Evolutionary conservation across 1,140 invertebrate genomes (phyloP).

Genomic region (Drosophila tani): DNA sequence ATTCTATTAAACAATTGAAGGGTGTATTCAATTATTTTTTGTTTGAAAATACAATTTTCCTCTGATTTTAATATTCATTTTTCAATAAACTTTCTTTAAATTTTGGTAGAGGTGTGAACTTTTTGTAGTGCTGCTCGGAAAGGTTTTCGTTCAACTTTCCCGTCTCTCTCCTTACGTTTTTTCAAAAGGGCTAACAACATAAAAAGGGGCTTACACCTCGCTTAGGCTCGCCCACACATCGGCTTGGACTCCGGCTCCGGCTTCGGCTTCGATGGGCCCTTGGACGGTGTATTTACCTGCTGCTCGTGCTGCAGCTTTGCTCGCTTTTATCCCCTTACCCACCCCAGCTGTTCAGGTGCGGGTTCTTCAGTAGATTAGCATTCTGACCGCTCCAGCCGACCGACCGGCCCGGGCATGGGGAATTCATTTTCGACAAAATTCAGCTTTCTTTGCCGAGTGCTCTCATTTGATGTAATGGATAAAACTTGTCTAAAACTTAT

Average conservation of each 20-base stretch:
- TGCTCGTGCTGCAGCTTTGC: constrained; percentile 4
- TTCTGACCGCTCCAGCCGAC: constrained; percentile 30
- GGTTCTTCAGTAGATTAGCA: constrained; percentile 56
- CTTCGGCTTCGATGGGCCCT: constrained; percentile 5
- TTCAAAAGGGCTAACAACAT: constrained; percentile 71
- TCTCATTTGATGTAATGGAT: constrained; percentile 65
- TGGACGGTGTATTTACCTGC: constrained; percentile 59
- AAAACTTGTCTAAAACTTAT: constrained; percentile 68
- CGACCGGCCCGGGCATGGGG: constrained; percentile 7
- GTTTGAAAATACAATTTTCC: neutral
- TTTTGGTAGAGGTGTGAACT: neutral
- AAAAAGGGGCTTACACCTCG: constrained; percentile 76
- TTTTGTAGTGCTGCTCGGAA: neutral
- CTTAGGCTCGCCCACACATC: constrained; percentile 40
- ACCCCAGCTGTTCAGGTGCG: constrained; percentile 6
- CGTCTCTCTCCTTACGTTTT: constrained; percentile 20
- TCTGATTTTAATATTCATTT: neutral
- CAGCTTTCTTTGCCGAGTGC: constrained; percentile 30
- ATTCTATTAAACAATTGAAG: no score
- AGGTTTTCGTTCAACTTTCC: neutral
- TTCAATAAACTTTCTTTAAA: no score
- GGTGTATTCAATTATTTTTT: no score
- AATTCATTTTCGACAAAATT: constrained; percentile 58
- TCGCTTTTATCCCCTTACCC: neutral
- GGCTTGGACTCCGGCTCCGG: neutral